These are phyloP conservation scores for Caenorhabditis sp. DNA, from an alignment of 2,888 invertebrate species.

Conservation along the genomic window DNA sequence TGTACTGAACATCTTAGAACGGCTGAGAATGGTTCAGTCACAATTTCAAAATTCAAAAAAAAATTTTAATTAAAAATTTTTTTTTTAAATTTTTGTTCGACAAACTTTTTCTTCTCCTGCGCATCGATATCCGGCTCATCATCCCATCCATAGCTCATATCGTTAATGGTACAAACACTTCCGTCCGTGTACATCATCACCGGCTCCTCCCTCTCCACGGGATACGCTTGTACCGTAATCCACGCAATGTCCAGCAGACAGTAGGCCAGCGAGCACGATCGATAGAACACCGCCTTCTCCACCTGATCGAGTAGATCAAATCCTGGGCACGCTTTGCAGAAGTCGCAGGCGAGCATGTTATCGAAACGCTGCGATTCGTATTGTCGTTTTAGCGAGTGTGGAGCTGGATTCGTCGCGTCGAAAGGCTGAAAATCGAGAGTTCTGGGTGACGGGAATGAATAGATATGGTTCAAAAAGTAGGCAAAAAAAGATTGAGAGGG, in stretches of 20 bases:
- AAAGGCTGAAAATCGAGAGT: conserved; percentile 60
- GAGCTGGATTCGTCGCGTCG: conserved; percentile 49
- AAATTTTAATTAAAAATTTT: not conserved
- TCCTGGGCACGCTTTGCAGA: conserved; percentile 69
- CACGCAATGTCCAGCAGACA: conserved; percentile 71
- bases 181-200: conserved; percentile 71
- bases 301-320: conserved; percentile 58
- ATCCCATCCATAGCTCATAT: conserved; percentile 74
- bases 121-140: conserved; percentile 69
- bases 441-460: not conserved
- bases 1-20: no score
- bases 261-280: conserved; percentile 62
- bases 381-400: conserved; percentile 67
- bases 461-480: not conserved
- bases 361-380: conserved; percentile 69
- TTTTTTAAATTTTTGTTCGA: not conserved
- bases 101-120: conserved; percentile 69
- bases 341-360: conserved; percentile 71
- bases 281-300: conserved; percentile 67
- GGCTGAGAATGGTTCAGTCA: no score
- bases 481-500: no score
- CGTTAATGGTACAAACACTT: conserved; percentile 60
- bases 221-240: conserved; percentile 66
- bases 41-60: no score
- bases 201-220: conserved; percentile 30